Evolutionary conservation across 2,888 invertebrate species (phyloP).

Genomic region (Drosophila subquinaria): DNA sequence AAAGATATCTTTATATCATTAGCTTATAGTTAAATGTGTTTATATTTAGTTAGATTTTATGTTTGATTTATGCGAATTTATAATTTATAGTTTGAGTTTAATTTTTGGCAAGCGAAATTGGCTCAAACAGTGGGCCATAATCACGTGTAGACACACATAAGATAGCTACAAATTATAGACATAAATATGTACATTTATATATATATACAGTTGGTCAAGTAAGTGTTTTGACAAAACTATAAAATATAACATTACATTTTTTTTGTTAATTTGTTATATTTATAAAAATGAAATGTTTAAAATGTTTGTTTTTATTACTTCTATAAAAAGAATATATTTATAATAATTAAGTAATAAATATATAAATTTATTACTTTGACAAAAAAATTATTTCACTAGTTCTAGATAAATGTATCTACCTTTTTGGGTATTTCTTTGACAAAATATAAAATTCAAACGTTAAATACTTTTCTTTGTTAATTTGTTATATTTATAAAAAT

Average conservation of each 20-base stretch:
- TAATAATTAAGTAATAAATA: not conserved
- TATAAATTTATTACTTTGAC: too few relatives aligned
- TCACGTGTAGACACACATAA: slow-evolving; percentile 64
- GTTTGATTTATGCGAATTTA: slow-evolving; percentile 39
- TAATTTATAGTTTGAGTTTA: slow-evolving; percentile 16
- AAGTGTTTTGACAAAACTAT: not conserved
- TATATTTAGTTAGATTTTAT: slow-evolving; percentile 42
- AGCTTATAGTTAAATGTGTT: slow-evolving; percentile 28
- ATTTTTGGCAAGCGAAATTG: slow-evolving; percentile 20
- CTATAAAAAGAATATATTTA: slow-evolving; percentile 17
- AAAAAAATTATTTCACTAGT: too few relatives aligned
- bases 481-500: too few relatives aligned
- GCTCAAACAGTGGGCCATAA: slow-evolving; percentile 44
- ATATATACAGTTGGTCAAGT: not conserved
- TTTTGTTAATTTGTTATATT: too few relatives aligned
- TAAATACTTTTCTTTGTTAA: too few relatives aligned
- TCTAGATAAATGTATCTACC: too few relatives aligned
- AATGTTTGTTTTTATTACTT: too few relatives aligned
- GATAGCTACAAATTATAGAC: slow-evolving; percentile 1
- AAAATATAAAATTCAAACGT: too few relatives aligned
- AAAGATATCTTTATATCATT: not conserved
- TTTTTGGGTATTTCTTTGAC: too few relatives aligned
- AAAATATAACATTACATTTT: too few relatives aligned
- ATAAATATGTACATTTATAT: not conserved
- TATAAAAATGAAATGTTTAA: too few relatives aligned